A percentile compares a stretch with the other conserved stretches of the same genome.
These are phyloP conservation scores for Drosophila vallismaia DNA, from an alignment of 2,888 invertebrate species.

Conservation along the genomic window DNA sequence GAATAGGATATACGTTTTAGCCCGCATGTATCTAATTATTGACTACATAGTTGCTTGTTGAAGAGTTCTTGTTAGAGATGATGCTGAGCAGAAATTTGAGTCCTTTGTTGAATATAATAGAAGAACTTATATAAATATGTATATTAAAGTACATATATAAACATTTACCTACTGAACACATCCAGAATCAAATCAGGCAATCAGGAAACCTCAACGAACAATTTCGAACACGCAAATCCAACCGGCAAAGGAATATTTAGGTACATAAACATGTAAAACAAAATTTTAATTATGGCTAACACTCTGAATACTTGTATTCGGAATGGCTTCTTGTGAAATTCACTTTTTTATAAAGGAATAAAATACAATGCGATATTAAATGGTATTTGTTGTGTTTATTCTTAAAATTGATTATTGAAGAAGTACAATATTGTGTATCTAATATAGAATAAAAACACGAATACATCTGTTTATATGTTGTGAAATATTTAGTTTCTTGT, in stretches of 20 bases:
- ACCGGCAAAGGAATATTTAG: constrained; percentile 51
- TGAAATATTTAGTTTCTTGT: too few species aligned
- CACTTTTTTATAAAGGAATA: constrained; percentile 65
- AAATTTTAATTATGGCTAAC: constrained; percentile 22
- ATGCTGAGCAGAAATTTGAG: constrained; percentile 70
- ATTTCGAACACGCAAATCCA: constrained; percentile 52
- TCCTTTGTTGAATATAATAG: constrained; percentile 69
- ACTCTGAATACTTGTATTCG: constrained; percentile 27
- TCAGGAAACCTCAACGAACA: constrained; percentile 71
- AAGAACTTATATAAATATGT: constrained; percentile 53
- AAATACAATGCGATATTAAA: constrained; percentile 70
- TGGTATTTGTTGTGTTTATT: constrained; percentile 28
- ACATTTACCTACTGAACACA: constrained; percentile 47
- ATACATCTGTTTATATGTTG: too few species aligned
- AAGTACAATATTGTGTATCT: too few species aligned
- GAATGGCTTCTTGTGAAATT: constrained; percentile 74
- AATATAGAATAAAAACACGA: too few species aligned
- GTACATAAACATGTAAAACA: constrained; percentile 43
- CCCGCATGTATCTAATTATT: constrained; percentile 68
- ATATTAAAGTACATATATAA: constrained; percentile 44
- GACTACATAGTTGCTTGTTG: constrained; percentile 73
- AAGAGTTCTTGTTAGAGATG: constrained; percentile 54
- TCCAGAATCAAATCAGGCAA: constrained; percentile 66
- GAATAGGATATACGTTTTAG: constrained; percentile 80
- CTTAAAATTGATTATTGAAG: too few species aligned